phyloP scores from a whole-genome alignment of 2,888 invertebrate species.

The Rutpela maculata region DNA sequence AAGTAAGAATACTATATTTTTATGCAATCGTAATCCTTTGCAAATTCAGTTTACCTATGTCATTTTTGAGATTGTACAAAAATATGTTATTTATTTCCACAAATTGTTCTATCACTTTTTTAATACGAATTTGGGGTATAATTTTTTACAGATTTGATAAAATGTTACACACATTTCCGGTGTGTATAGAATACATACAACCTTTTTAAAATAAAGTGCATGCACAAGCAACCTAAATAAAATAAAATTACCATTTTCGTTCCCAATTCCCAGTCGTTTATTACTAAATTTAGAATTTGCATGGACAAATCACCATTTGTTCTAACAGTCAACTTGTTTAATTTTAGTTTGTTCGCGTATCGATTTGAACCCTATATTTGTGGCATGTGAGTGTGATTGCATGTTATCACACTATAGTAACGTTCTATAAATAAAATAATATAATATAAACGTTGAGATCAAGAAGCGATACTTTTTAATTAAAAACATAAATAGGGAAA shows the following conservation, averaged over 20 bases:
- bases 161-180: too few relatives aligned
- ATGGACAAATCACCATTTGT: background rate
- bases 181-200: too few relatives aligned
- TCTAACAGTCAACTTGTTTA: background rate
- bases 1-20: too few relatives aligned
- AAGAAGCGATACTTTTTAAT: background rate
- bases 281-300: slow-evolving; percentile 1
- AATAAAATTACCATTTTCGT: background rate
- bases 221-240: too few relatives aligned
- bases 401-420: slow-evolving; percentile 3
- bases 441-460: background rate
- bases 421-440: slow-evolving; percentile 2
- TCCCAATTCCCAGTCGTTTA: background rate
- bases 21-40: too few relatives aligned
- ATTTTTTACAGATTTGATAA: too few relatives aligned
- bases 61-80: too few relatives aligned
- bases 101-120: too few relatives aligned
- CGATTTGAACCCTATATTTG: slow-evolving; percentile 13
- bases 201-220: too few relatives aligned
- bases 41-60: too few relatives aligned
- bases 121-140: too few relatives aligned
- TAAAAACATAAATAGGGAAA: background rate
- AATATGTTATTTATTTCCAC: too few relatives aligned
- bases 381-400: slow-evolving; percentile 5
- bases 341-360: slow-evolving; percentile 1